Evolutionary conservation across 2,113 vertebrate species (phyloP).

Genomic region (Cathartes aura): DNA sequence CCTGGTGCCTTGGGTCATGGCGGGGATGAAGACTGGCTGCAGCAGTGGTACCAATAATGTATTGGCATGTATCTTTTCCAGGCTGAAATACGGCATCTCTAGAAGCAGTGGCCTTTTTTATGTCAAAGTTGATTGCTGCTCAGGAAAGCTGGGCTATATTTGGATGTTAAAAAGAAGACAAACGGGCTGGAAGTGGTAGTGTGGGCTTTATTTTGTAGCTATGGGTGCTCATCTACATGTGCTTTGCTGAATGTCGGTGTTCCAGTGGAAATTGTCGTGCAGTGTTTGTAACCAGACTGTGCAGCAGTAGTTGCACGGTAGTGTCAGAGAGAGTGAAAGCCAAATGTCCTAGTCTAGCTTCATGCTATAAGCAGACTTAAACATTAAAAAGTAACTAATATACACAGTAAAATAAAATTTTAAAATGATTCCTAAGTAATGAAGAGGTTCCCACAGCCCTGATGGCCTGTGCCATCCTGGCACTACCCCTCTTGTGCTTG

Average conservation of each 20-base stretch:
- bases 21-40: background rate
- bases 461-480: background rate
- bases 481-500: background rate
- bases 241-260: background rate
- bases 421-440: background rate
- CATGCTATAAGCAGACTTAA: background rate
- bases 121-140: background rate
- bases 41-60: fast-evolving
- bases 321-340: background rate
- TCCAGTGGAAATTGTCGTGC: background rate
- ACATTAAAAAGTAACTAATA: background rate
- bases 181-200: background rate
- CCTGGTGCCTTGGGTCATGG: background rate
- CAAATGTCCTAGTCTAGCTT: background rate
- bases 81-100: background rate
- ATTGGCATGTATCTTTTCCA: background rate
- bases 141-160: background rate
- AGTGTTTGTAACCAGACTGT: background rate
- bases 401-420: background rate
- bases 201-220: background rate
- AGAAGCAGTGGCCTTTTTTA: background rate
- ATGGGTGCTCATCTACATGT: fast-evolving
- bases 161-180: background rate
- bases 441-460: background rate
- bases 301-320: no score